These are phyloP conservation scores for Mastomys natalensis DNA, from an alignment of 2,113 vertebrate genomes.

Conservation along the genomic window DNA sequence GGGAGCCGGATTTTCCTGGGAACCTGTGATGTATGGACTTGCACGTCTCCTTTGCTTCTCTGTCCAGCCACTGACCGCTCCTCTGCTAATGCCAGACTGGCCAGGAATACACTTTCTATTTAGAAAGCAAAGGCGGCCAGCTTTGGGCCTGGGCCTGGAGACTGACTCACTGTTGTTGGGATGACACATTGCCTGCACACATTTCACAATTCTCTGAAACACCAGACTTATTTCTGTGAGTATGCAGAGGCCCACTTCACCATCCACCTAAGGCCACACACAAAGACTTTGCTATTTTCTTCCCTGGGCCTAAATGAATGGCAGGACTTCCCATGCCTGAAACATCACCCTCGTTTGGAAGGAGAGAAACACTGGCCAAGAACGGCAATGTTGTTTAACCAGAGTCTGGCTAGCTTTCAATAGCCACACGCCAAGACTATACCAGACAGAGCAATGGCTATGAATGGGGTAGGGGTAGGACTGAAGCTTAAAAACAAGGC, in stretches of 20 bases:
- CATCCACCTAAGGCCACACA: slow-evolving; percentile 83
- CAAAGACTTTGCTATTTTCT: slow-evolving; percentile 76
- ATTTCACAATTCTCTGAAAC: slow-evolving; percentile 84
- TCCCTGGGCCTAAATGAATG: slow-evolving; percentile 70
- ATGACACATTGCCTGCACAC: slow-evolving; percentile 78
- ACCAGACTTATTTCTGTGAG: slow-evolving; percentile 82
- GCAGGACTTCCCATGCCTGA: slow-evolving; percentile 76
- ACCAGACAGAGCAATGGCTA: slow-evolving; percentile 60
- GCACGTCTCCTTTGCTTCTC: slow-evolving; percentile 30
- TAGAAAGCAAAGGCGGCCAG: slow-evolving; percentile 72
- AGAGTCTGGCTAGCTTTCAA: slow-evolving; percentile 70
- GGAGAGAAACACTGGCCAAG: slow-evolving; percentile 77
- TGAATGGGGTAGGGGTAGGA: not conserved
- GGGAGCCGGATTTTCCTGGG: slow-evolving; percentile 38
- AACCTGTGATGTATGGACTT: slow-evolving; percentile 50
- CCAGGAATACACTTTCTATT: slow-evolving; percentile 82
- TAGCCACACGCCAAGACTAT: slow-evolving; percentile 42
- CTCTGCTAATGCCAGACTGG: slow-evolving; percentile 72
- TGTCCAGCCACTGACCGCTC: slow-evolving; percentile 36
- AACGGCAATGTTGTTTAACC: slow-evolving; percentile 74
- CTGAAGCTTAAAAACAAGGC: slow-evolving; percentile 48
- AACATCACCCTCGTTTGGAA: slow-evolving; percentile 74
- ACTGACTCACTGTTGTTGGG: slow-evolving; percentile 82
- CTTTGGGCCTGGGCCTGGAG: slow-evolving; percentile 65
- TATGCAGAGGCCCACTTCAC: slow-evolving; percentile 41